These are phyloP conservation scores for Electrona antarctica DNA, from an alignment of 2,113 vertebrate species.

Conservation along the genomic window DNA sequence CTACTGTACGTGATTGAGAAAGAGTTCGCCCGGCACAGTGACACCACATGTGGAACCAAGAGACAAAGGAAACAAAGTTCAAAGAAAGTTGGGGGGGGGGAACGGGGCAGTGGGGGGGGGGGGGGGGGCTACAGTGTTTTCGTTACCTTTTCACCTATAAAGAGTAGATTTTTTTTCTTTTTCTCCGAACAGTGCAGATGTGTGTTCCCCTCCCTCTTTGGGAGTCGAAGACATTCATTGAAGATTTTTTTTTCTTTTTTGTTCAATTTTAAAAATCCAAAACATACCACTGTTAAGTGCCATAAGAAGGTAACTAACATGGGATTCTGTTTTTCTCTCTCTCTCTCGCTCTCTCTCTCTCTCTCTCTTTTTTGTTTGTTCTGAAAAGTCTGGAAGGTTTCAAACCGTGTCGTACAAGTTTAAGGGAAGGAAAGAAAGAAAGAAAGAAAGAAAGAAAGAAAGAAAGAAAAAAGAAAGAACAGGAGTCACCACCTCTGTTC, in stretches of 20 bases:
- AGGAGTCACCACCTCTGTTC: constrained; percentile 64
- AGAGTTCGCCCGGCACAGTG: constrained; percentile 57
- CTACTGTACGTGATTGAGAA: constrained; percentile 46
- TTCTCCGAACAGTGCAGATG: constrained; percentile 77
- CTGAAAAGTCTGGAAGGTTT: constrained; percentile 69
- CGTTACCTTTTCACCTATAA: constrained; percentile 55
- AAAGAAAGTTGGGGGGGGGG: constrained; percentile 27
- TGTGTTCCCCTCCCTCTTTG: constrained; percentile 53
- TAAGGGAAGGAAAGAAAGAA: not conserved
- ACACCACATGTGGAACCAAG: constrained; percentile 74
- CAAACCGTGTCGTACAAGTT: constrained; percentile 67
- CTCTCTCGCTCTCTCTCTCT: too few species aligned
- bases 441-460: constrained; percentile 37
- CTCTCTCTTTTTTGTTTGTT: not conserved
- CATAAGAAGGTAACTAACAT: constrained; percentile 54
- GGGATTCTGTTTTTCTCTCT: constrained; percentile 33
- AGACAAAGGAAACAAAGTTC: constrained; percentile 35
- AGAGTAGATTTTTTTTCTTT: constrained; percentile 68
- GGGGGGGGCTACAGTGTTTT: constrained; percentile 66
- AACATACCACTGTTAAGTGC: constrained; percentile 59
- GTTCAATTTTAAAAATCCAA: constrained; percentile 72
- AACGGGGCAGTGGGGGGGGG: constrained; percentile 2
- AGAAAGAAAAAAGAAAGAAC: constrained; percentile 55
- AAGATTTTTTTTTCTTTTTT: constrained; percentile 58
- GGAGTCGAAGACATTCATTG: constrained; percentile 76